These are phyloP conservation scores for Perizoma affinitatum DNA, from an alignment of 2,888 invertebrate species.

Conservation along the genomic window DNA sequence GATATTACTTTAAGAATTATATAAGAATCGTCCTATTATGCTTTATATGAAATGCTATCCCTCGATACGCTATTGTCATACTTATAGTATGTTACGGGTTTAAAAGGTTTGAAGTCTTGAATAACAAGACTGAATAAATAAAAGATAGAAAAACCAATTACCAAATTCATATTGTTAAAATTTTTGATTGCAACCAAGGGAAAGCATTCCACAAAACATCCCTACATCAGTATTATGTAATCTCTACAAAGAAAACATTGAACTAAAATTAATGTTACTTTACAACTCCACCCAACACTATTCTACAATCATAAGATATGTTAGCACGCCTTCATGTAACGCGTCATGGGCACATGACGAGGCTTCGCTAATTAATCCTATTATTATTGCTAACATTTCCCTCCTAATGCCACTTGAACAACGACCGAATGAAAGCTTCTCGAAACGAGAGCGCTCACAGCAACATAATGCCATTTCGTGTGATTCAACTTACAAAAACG, in stretches of 20 bases:
- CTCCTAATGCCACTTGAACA: conserved; percentile 58
- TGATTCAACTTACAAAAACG: conserved; percentile 47
- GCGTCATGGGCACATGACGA: conserved; percentile 30
- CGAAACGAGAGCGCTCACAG: conserved; percentile 37
- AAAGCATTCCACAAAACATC: conserved; percentile 71
- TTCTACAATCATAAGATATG: conserved; percentile 76
- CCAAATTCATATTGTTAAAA: conserved; percentile 6
- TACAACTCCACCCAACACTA: conserved; percentile 60
- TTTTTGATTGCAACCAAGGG: conserved; percentile 41
- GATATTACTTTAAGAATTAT: conserved; percentile 84
- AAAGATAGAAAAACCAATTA: conserved; percentile 22
- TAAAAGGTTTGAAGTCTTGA: conserved; percentile 17
- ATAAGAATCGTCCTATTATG: conserved; percentile 79
- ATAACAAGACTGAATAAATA: conserved; percentile 31
- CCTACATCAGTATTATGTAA: conserved; percentile 74
- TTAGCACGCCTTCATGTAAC: conserved; percentile 62
- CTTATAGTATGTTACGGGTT: conserved; percentile 38
- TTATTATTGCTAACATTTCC: conserved; percentile 70
- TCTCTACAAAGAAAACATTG: conserved; percentile 77
- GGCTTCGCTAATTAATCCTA: conserved; percentile 70
- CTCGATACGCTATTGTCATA: conserved; percentile 30
- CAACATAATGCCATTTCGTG: conserved; percentile 30
- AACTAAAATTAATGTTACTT: conserved; percentile 78
- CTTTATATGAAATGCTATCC: conserved; percentile 67
- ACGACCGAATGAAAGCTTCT: conserved; percentile 40